phyloP scores from a whole-genome alignment of 2,113 vertebrate species.

The Bungarus multicinctus region DNA sequence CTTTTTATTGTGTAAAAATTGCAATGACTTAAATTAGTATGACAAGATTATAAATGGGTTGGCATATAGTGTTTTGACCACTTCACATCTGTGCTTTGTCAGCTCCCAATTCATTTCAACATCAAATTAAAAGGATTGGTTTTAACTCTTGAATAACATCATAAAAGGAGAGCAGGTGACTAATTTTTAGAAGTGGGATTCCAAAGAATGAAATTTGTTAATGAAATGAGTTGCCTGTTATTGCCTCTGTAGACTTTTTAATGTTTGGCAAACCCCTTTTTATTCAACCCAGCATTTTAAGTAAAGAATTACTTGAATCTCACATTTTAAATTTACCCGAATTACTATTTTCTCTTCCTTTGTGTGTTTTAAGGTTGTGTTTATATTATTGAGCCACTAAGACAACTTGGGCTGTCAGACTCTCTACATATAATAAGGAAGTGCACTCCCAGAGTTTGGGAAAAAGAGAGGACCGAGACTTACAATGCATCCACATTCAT shows the following conservation, averaged over 20 bases:
- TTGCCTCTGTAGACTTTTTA: not conserved
- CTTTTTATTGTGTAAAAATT: not conserved
- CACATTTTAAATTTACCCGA: not conserved
- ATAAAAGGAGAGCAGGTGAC: not conserved
- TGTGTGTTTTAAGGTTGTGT: not conserved
- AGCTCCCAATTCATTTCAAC: not conserved
- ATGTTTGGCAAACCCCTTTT: not conserved
- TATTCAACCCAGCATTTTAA: not conserved
- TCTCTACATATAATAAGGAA: not conserved
- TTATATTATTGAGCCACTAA: not conserved
- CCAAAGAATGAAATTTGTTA: not conserved
- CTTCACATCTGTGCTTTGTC: not conserved
- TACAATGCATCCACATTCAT: not conserved
- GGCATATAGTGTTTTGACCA: not conserved
- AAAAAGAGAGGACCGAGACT: not conserved
- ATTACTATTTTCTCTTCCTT: not conserved
- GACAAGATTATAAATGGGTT: not conserved
- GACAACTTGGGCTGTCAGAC: not conserved
- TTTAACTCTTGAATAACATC: not conserved
- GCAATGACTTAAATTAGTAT: not conserved
- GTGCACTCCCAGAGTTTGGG: not conserved
- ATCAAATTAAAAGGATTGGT: not conserved
- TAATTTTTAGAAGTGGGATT: not conserved
- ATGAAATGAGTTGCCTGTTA: not conserved
- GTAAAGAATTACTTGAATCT: not conserved